Percentiles rank a stretch among this genome's conserved stretches.
These are phyloP conservation scores for Mormoops blainvillei DNA, from an alignment of 2,113 vertebrate species.

Conservation along the genomic window DNA sequence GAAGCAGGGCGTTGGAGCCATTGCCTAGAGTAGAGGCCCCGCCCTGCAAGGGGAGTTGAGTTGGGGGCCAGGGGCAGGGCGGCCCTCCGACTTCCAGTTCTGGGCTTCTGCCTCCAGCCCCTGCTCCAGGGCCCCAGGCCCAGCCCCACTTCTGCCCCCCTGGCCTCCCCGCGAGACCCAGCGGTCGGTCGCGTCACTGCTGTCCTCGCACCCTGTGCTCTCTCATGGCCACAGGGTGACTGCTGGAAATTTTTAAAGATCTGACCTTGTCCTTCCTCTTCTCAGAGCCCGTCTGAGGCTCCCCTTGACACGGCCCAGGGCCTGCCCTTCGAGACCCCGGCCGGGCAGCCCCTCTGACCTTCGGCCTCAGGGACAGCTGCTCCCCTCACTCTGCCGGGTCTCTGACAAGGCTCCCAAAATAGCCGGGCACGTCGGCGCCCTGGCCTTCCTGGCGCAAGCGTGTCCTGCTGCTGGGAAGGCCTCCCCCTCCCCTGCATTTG, in stretches of 20 bases:
- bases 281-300: background rate
- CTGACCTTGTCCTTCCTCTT: background rate
- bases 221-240: rapidly evolving
- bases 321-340: background rate
- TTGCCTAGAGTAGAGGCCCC: background rate
- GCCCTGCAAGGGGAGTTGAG: background rate
- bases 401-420: conserved; percentile 48
- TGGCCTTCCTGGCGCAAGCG: background rate
- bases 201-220: background rate
- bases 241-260: background rate
- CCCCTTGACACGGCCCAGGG: rapidly evolving
- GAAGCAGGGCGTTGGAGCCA: rapidly evolving
- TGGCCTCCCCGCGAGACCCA: rapidly evolving
- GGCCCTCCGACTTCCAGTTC: rapidly evolving
- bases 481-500: conserved; percentile 14
- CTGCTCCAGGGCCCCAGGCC: rapidly evolving
- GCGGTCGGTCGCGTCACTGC: rapidly evolving
- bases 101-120: background rate
- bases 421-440: background rate
- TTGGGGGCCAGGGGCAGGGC: rapidly evolving
- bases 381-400: conserved; percentile 27
- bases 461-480: background rate
- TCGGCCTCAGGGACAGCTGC: conserved; percentile 30
- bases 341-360: background rate
- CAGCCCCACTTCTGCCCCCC: rapidly evolving